Evolutionary conservation across 2,888 invertebrate species (phyloP).

Genomic region (Tenthredo mesomela): DNA sequence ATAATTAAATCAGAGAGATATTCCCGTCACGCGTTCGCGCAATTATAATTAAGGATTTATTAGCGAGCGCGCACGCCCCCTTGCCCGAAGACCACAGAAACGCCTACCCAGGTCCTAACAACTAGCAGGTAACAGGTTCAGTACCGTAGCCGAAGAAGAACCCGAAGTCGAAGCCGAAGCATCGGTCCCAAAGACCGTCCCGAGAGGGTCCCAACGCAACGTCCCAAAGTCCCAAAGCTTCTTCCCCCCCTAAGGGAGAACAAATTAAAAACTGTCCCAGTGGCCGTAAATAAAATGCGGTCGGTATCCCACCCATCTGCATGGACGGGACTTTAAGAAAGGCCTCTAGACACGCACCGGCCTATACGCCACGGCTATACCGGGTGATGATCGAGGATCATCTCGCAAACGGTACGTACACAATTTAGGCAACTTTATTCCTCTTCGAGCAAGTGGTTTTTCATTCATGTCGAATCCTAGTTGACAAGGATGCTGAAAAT

Average conservation of each 20-base stretch:
- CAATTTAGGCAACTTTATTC: neutral
- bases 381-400: conserved; percentile 63
- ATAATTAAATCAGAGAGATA: conserved; percentile 77
- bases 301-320: conserved; percentile 74
- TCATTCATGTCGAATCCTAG: neutral
- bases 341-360: conserved; percentile 73
- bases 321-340: conserved; percentile 69
- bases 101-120: conserved; percentile 72
- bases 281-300: conserved; percentile 77
- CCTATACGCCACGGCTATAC: conserved; percentile 69
- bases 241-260: conserved; percentile 70
- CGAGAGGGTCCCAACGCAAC: conserved; percentile 54
- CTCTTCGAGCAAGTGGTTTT: neutral
- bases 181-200: conserved; percentile 37
- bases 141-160: conserved; percentile 50
- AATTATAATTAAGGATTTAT: conserved; percentile 78
- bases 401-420: neutral
- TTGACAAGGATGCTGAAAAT: neutral
- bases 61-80: conserved; percentile 70
- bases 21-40: conserved; percentile 77
- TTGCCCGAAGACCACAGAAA: conserved; percentile 72
- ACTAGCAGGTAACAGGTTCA: conserved; percentile 61
- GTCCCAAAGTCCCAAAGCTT: conserved; percentile 57
- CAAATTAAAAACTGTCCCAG: conserved; percentile 78
- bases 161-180: conserved; percentile 52